phyloP scores from a whole-genome alignment of 2,113 vertebrate genomes.

The Argyrosomus japonicus region DNA sequence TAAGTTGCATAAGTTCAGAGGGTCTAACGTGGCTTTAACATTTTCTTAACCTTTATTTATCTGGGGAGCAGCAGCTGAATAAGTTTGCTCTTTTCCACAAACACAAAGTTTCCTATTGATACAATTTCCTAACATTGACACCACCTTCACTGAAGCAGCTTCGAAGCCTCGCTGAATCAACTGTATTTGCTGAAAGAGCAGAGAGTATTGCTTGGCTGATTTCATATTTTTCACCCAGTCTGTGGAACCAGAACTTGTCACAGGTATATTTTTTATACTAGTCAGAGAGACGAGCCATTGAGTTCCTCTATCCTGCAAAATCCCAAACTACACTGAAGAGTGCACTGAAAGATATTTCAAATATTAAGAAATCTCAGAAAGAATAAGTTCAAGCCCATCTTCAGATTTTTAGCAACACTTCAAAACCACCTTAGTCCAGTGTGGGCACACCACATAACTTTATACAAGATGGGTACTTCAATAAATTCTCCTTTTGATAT shows the following conservation, averaged over 20 bases:
- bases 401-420: slow-evolving; percentile 1
- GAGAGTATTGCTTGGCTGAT: neutral
- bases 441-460: neutral
- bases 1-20: slow-evolving; percentile 61
- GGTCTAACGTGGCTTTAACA: slow-evolving; percentile 27
- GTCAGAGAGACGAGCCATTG: neutral
- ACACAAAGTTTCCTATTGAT: slow-evolving; percentile 1
- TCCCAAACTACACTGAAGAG: neutral
- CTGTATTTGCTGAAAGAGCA: neutral
- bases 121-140: neutral
- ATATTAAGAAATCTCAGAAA: slow-evolving; percentile 8
- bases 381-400: neutral
- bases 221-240: neutral
- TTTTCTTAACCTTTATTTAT: slow-evolving; percentile 50
- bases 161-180: neutral
- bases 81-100: slow-evolving; percentile 19
- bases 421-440: slow-evolving; percentile 10
- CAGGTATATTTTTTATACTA: neutral
- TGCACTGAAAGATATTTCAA: neutral
- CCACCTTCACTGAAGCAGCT: neutral
- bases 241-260: neutral
- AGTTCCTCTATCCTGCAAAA: neutral
- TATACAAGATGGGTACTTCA: neutral
- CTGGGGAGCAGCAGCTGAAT: slow-evolving; percentile 3
- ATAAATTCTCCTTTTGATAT: slow-evolving; percentile 11